Evolutionary conservation across 2,797 vertebrate species (phyloP).

Genomic region (Lepidocolaptes lacrymiger): DNA sequence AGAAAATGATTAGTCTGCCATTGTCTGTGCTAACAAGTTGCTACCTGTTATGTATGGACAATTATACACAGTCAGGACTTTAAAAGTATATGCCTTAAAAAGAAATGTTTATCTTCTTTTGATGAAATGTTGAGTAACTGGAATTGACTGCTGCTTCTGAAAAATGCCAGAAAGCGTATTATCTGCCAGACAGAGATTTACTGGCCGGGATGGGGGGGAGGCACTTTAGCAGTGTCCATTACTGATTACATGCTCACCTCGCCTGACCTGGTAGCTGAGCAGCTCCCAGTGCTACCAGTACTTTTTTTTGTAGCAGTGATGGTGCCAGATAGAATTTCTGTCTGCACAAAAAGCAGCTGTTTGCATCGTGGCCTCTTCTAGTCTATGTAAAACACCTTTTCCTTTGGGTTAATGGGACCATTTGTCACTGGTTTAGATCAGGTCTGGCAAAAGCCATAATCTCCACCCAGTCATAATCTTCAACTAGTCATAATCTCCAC

Average conservation of each 20-base stretch:
- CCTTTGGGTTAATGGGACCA: not conserved
- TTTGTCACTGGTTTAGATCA: not conserved
- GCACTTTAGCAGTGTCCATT: accelerated
- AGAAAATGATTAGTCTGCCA: not conserved
- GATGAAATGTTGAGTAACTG: not conserved
- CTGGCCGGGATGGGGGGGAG: not conserved
- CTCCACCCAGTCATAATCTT: not conserved
- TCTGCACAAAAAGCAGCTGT: not conserved
- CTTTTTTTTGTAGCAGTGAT: not conserved
- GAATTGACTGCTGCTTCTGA: not conserved
- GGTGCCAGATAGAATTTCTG: not conserved
- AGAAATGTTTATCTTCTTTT: not conserved
- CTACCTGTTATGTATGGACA: not conserved
- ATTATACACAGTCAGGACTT: not conserved
- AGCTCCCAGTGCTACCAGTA: not conserved
- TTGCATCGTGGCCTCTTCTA: not conserved
- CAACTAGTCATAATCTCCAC: not conserved
- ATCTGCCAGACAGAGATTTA: not conserved
- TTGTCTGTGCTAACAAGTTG: not conserved
- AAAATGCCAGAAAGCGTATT: not conserved
- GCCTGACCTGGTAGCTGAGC: not conserved
- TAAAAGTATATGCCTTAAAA: not conserved
- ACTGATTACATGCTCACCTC: not conserved
- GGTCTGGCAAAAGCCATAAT: not conserved
- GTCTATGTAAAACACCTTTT: not conserved